Conservation (phyloP, 2,797 vertebrate genomes). For the Rhinogobio ventralis region DNA sequence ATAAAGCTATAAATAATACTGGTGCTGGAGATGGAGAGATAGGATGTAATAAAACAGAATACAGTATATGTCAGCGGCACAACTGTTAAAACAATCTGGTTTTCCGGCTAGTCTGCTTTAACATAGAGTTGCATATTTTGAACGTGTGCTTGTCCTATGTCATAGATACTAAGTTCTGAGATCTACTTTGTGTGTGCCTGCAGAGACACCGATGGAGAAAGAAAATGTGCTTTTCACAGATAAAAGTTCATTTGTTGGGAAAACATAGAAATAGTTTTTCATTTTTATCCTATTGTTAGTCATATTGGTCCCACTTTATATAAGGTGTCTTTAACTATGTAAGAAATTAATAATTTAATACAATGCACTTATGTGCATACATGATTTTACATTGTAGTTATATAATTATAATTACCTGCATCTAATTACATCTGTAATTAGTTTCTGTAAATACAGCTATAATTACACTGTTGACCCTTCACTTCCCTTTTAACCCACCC, state of each 20-base stretch:
- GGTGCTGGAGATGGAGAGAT: background rate
- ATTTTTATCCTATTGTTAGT: background rate
- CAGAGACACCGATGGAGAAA: background rate
- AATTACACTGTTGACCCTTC: background rate
- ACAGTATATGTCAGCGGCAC: background rate
- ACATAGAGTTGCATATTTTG: background rate
- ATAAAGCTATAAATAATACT: constrained; percentile 45
- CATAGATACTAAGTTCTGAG: background rate
- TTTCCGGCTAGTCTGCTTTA: background rate
- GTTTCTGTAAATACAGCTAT: background rate
- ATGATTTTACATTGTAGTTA: background rate
- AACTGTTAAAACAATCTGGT: background rate
- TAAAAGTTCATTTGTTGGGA: background rate
- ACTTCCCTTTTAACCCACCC: background rate
- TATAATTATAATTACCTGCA: background rate
- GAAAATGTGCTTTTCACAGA: background rate
- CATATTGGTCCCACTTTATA: background rate
- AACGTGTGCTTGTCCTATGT: background rate
- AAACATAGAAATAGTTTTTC: background rate
- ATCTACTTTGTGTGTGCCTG: background rate
- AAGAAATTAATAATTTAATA: background rate
- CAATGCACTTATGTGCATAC: background rate
- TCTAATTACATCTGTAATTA: too few relatives aligned
- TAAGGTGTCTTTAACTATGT: background rate
- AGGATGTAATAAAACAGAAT: constrained; percentile 9